phyloP scores from a whole-genome alignment of 1,140 invertebrate genomes.

The Drepana arcuata region DNA sequence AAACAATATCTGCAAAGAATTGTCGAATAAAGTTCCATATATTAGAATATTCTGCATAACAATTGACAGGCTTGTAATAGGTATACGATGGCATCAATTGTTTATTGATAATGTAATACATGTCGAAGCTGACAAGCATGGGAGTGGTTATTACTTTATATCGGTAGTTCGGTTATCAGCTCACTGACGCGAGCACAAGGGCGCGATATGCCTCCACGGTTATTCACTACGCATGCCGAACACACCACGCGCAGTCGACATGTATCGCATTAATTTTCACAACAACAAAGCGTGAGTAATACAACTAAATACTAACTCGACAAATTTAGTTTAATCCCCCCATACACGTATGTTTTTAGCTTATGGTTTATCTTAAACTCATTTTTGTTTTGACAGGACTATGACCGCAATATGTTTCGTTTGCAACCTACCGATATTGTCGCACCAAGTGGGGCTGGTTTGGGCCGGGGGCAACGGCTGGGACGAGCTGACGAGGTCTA shows the following conservation, averaged over 20 bases:
- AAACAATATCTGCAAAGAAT: not conserved
- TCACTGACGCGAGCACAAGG: constrained; percentile 57
- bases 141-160: constrained; percentile 64
- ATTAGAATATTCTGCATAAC: not conserved
- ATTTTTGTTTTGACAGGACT: constrained; percentile 76
- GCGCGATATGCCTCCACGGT: constrained; percentile 48
- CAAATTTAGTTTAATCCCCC: too few relatives aligned
- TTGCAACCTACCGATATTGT: constrained; percentile 94
- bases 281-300: constrained; percentile 65
- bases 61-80: not conserved
- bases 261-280: constrained; percentile 48
- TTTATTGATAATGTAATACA: constrained; percentile 45
- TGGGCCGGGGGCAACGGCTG: constrained; percentile 95
- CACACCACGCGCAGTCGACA: constrained; percentile 20
- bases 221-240: constrained; percentile 27
- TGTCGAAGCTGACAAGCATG: constrained; percentile 44
- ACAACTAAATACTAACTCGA: too few relatives aligned
- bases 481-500: constrained; percentile 90
- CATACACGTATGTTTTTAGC: too few relatives aligned
- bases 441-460: constrained; percentile 92
- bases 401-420: constrained; percentile 96
- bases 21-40: not conserved
- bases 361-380: not conserved
- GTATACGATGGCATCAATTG: constrained; percentile 27
- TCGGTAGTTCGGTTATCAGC: constrained; percentile 56